Evolutionary conservation across 2,113 vertebrate species (phyloP).

Genomic region (Hemicordylus capensis): DNA sequence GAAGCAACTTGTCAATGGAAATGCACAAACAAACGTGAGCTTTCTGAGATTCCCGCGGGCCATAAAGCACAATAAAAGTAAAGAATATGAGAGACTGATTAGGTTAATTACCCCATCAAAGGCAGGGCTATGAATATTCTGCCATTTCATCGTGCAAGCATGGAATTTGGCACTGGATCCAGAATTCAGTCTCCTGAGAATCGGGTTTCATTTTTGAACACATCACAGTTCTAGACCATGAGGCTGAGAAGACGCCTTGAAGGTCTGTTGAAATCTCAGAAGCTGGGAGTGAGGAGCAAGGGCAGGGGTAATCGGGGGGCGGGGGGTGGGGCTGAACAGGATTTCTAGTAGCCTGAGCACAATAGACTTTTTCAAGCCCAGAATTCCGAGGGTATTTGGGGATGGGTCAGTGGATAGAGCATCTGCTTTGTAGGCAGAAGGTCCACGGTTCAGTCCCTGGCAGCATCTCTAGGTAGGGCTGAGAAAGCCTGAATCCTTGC

Average conservation of each 20-base stretch:
- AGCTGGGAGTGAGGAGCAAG: too few species aligned
- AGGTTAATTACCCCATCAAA: neutral
- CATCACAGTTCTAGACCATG: neutral
- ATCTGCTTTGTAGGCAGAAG: too few species aligned
- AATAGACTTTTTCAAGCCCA: neutral
- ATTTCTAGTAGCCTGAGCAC: neutral
- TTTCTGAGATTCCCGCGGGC: neutral
- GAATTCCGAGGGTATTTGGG: too few species aligned
- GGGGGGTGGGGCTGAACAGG: too few species aligned
- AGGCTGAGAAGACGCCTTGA: neutral
- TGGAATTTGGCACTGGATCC: neutral
- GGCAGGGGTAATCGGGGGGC: too few species aligned
- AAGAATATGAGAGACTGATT: neutral
- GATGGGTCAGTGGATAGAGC: too few species aligned
- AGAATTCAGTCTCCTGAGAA: neutral
- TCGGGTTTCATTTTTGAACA: neutral
- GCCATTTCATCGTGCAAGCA: neutral
- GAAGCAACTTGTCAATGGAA: neutral
- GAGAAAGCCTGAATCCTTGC: too few species aligned
- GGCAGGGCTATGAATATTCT: neutral
- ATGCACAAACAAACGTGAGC: neutral
- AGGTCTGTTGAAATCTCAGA: neutral
- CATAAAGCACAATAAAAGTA: neutral
- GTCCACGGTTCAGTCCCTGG: too few species aligned
- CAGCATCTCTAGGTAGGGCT: too few species aligned